Evolutionary conservation across 1,140 invertebrate species (phyloP).

Genomic region (Bombus sibiricus): DNA sequence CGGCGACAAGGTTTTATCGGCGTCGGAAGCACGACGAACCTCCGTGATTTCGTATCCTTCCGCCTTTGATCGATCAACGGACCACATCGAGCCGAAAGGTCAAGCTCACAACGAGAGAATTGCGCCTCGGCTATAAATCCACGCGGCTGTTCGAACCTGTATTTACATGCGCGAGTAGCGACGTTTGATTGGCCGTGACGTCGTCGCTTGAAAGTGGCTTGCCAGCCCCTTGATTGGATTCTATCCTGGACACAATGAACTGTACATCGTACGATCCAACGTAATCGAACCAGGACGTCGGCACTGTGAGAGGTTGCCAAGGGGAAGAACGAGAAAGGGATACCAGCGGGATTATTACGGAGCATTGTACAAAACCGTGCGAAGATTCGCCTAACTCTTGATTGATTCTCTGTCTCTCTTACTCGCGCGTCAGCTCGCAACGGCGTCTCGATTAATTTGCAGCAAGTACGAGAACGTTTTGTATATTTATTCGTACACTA

Average conservation of each 20-base stretch:
- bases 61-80: constrained; percentile 5
- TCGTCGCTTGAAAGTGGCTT: constrained; percentile 52
- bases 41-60: background rate
- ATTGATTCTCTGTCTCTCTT: background rate
- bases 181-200: constrained; percentile 57
- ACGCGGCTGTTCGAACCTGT: constrained; percentile 31
- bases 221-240: constrained; percentile 61
- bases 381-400: background rate
- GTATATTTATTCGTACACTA: no score
- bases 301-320: background rate
- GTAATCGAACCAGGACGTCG: constrained; percentile 18
- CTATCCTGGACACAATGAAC: constrained; percentile 58
- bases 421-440: background rate
- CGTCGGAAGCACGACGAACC: background rate
- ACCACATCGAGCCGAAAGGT: constrained; percentile 8
- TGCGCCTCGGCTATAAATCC: constrained; percentile 22
- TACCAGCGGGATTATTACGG: background rate
- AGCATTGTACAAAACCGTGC: background rate
- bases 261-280: constrained; percentile 42
- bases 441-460: constrained; percentile 10
- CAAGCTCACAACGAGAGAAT: constrained; percentile 23
- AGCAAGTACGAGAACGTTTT: background rate
- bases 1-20: background rate
- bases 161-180: constrained; percentile 49
- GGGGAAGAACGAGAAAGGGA: constrained; percentile 13